Evolutionary conservation across 2,113 vertebrate genomes (phyloP).

Genomic region (Paedocypris sp.): DNA sequence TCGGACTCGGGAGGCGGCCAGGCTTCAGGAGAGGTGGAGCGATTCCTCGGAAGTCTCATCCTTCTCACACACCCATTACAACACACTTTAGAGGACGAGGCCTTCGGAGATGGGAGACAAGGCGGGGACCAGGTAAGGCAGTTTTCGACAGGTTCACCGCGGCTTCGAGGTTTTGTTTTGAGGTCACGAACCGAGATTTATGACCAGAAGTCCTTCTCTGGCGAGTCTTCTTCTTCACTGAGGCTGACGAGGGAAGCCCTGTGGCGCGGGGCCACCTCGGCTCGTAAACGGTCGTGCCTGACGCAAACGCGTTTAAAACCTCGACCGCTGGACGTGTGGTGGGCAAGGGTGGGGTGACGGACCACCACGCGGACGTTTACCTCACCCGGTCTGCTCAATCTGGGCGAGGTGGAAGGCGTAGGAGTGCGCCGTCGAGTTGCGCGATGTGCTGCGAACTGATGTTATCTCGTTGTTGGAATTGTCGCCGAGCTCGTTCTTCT

Average conservation of each 20-base stretch:
- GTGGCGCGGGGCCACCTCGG: too few relatives aligned
- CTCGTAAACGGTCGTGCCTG: too few relatives aligned
- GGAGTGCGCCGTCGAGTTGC: neutral
- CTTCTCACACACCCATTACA: neutral
- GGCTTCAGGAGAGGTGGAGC: conserved; percentile 8
- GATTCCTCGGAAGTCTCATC: conserved; percentile 10
- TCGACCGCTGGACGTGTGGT: neutral
- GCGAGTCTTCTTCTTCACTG: too few relatives aligned
- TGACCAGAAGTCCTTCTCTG: neutral
- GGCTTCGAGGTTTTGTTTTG: neutral
- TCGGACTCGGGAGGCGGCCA: conserved; percentile 14
- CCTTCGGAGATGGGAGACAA: conserved; percentile 51
- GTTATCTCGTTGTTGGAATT: neutral
- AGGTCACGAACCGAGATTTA: conserved; percentile 1
- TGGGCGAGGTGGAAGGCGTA: neutral
- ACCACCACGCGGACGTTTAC: neutral
- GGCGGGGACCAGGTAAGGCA: conserved; percentile 52
- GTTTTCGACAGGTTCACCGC: conserved; percentile 2
- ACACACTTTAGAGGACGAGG: conserved; percentile 3
- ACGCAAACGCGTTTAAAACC: neutral
- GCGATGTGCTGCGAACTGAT: neutral
- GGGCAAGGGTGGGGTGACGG: conserved; percentile 23
- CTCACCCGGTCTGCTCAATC: neutral
- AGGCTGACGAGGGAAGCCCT: neutral
- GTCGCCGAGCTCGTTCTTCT: neutral